phyloP scores from a whole-genome alignment of 2,797 vertebrate species.

The Cetoscarus ocellatus region DNA sequence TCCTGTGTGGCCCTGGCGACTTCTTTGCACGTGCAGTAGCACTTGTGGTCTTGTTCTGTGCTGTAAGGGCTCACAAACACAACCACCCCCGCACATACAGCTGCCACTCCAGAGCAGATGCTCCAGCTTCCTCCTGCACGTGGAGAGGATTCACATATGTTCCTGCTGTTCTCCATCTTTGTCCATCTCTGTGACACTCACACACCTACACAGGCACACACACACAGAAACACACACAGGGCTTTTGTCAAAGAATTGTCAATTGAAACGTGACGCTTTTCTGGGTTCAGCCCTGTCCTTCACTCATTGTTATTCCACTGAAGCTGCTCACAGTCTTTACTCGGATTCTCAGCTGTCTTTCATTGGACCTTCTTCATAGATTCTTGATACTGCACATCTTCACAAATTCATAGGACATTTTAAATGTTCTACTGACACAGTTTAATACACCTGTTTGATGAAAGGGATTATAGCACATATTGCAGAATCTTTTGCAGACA shows the following conservation, averaged over 20 bases:
- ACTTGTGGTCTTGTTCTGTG: conserved; percentile 22
- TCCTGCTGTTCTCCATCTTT: conserved; percentile 13
- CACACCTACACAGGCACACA: conserved; percentile 1
- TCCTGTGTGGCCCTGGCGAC: background rate
- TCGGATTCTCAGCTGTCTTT: background rate
- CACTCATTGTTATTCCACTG: background rate
- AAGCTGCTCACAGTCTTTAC: background rate
- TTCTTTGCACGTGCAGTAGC: conserved; percentile 34
- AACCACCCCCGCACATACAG: background rate
- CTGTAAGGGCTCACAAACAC: conserved; percentile 8
- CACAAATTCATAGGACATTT: background rate
- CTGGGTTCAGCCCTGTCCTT: background rate
- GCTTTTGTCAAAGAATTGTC: background rate
- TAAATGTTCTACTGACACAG: too few species aligned
- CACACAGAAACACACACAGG: background rate
- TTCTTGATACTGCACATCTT: background rate
- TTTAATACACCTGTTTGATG: too few species aligned
- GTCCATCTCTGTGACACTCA: conserved; percentile 29
- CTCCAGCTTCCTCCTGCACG: conserved; percentile 35
- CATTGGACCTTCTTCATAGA: background rate
- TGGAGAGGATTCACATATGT: conserved; percentile 48
- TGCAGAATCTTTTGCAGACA: too few species aligned
- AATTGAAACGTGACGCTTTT: conserved; percentile 39
- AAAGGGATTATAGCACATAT: too few species aligned
- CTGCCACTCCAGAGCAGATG: conserved; percentile 31